phyloP scores from a whole-genome alignment of 2,888 invertebrate species.

The Leucozona laternaria region DNA sequence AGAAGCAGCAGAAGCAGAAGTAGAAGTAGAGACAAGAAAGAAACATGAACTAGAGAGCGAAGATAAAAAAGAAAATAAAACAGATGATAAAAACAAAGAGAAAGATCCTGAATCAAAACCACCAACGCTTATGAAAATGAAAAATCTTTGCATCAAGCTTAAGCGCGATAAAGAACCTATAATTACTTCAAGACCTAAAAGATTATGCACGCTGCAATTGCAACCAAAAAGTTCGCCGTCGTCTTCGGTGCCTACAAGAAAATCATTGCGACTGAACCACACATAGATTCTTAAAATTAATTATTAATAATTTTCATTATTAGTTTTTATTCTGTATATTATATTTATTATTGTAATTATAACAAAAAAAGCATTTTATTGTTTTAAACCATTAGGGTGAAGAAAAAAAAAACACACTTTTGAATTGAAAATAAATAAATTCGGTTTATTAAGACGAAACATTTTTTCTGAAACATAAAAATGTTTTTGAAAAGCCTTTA shows the following conservation, averaged over 20 bases:
- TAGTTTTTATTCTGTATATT: not conserved
- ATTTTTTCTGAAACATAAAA: too few relatives aligned
- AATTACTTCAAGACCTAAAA: not conserved
- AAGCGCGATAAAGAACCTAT: not conserved
- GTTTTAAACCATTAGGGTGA: not conserved
- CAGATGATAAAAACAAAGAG: not conserved
- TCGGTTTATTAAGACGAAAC: not conserved
- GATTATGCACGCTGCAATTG: not conserved
- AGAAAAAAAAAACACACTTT: not conserved
- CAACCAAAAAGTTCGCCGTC: not conserved
- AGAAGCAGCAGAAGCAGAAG: not conserved
- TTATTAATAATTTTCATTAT: not conserved
- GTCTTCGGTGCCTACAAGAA: not conserved
- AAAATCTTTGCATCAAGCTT: conserved; percentile 10
- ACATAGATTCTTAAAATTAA: not conserved
- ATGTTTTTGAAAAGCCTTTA: too few relatives aligned
- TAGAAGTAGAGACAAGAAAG: not conserved
- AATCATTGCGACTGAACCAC: conserved; percentile 18
- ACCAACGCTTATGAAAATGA: not conserved
- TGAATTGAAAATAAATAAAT: not conserved
- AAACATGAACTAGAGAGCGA: not conserved
- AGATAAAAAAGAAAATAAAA: not conserved
- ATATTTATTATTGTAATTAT: conserved; percentile 3
- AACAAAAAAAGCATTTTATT: conserved; percentile 1
- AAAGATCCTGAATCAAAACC: not conserved